phyloP scores from a whole-genome alignment of 1,140 invertebrate species.

The Cepaea nemoralis region DNA sequence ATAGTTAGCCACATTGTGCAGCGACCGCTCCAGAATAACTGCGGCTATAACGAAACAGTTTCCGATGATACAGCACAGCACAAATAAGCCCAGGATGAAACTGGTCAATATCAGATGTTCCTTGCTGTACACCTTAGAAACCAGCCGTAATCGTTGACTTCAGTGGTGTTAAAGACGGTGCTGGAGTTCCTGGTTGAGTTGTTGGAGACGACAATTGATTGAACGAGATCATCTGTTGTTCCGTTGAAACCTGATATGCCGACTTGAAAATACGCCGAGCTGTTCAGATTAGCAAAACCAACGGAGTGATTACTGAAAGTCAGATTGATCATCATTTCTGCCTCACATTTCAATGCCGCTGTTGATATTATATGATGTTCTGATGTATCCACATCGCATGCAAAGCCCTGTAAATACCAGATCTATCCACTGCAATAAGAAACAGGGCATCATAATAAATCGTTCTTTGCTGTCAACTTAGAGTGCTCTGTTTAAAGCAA shows the following conservation, averaged over 20 bases:
- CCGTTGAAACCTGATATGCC: not conserved
- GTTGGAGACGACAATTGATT: not conserved
- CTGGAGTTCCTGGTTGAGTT: not conserved
- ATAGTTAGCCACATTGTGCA: conserved; percentile 91
- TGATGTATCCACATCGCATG: too few relatives aligned
- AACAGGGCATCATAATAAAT: too few relatives aligned
- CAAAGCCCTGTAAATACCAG: too few relatives aligned
- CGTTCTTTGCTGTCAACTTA: too few relatives aligned
- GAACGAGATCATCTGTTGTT: not conserved
- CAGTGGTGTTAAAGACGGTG: not conserved
- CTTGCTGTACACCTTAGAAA: conserved; percentile 46
- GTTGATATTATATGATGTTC: too few relatives aligned
- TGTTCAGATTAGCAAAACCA: not conserved
- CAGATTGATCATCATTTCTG: not conserved
- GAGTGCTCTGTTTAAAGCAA: too few relatives aligned
- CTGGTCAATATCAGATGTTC: conserved; percentile 49
- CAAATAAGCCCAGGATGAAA: conserved; percentile 69
- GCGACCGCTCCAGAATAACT: conserved; percentile 87
- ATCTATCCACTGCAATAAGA: too few relatives aligned
- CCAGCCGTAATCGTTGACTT: conserved; percentile 1
- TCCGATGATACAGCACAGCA: conserved; percentile 77
- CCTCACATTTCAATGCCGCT: not conserved
- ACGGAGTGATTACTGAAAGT: not conserved
- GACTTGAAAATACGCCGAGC: not conserved
- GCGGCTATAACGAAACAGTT: conserved; percentile 95